A percentile compares a stretch with the other conserved stretches of the same genome.
Evolutionary conservation across 1,140 invertebrate species (phyloP).

Genomic region (Lysiphlebus fabarum): DNA sequence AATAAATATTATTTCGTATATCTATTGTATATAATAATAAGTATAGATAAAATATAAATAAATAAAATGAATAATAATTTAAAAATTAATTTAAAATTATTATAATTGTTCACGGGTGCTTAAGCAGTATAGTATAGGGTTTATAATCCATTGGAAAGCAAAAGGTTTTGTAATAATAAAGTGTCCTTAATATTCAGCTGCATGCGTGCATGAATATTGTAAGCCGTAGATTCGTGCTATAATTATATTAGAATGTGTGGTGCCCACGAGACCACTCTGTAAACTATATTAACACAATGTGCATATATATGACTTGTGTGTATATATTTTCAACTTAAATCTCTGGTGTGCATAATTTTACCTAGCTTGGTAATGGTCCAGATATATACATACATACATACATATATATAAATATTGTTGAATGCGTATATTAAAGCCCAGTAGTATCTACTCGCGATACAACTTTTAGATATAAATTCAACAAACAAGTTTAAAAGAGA

Average conservation of each 20-base stretch:
- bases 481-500: neutral
- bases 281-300: neutral
- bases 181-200: constrained; percentile 24
- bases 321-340: constrained; percentile 15
- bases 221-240: constrained; percentile 22
- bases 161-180: constrained; percentile 22
- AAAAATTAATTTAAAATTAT: neutral
- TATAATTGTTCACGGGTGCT: neutral
- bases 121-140: neutral
- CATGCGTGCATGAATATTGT: constrained; percentile 24
- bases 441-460: constrained; percentile 3
- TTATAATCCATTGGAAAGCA: neutral
- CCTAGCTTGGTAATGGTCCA: constrained; percentile 23
- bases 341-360: constrained; percentile 30
- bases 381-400: too few relatives aligned
- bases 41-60: too few relatives aligned
- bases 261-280: constrained; percentile 18
- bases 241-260: constrained; percentile 23
- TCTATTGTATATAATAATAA: too few relatives aligned
- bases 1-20: too few relatives aligned
- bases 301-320: too few relatives aligned
- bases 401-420: too few relatives aligned
- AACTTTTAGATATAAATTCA: neutral
- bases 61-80: neutral
- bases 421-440: too few relatives aligned